Percentiles rank a stretch among this genome's conserved stretches.
These are phyloP conservation scores for Stictonetta naevosa DNA, from an alignment of 2,113 vertebrate species.

Conservation along the genomic window DNA sequence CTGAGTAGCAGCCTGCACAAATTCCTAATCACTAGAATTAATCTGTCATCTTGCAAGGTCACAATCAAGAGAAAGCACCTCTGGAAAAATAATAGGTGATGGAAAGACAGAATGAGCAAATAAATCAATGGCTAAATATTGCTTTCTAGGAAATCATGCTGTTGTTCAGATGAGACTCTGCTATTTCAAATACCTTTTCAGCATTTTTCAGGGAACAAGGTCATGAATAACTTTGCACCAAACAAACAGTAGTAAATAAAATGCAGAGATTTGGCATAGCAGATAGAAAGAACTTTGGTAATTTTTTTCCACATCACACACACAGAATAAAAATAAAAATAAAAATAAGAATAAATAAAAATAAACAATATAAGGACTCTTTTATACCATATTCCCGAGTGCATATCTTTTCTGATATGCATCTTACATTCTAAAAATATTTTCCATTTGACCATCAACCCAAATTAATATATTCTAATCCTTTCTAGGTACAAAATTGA, in stretches of 20 bases:
- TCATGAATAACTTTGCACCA: background rate
- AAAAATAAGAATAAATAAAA: background rate
- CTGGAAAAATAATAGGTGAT: background rate
- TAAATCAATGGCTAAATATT: background rate
- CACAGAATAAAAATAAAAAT: background rate
- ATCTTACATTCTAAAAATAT: slow-evolving; percentile 1
- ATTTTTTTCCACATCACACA: background rate
- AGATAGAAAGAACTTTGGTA: background rate
- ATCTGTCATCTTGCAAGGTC: background rate
- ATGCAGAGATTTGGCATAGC: rapidly evolving
- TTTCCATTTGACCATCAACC: background rate
- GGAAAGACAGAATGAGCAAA: slow-evolving; percentile 6
- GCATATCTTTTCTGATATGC: background rate
- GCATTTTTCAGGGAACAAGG: background rate
- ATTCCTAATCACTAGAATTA: background rate
- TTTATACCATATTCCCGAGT: background rate
- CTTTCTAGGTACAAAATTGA: background rate
- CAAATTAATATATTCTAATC: background rate
- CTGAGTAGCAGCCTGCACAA: background rate
- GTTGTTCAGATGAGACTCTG: background rate
- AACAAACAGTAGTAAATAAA: background rate
- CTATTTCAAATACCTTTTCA: background rate
- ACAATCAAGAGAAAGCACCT: background rate
- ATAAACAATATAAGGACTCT: background rate
- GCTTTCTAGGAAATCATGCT: slow-evolving; percentile 1